Base-by-base conservation (phyloP, 1,140 invertebrate species). In the Chionoecetes opilio region DNA sequence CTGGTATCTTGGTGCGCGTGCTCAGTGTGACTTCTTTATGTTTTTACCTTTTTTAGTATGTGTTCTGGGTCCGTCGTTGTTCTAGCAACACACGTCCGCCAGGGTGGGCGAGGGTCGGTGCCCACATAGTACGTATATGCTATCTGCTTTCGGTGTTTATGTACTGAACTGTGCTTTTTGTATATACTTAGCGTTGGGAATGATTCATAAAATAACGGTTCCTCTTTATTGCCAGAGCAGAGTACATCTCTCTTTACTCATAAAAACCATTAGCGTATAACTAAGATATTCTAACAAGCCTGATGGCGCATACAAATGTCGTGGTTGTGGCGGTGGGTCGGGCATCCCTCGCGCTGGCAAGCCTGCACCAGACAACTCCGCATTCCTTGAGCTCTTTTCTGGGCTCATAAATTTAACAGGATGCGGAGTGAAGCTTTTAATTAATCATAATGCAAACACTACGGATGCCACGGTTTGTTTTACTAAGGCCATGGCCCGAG, bases 201-300 rank as follows among this genome's bases (percentile, higher is more conserved):
- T 0, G 63, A 75, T 75, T 75, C 26, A 21, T 75, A 75, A 75
- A 75, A n/a, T 75, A 21, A 11, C 26, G n/a, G 63, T n/a, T 75
- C n/a, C 63, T 75, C 63, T 75, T n/a, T 75, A 75, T 75, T 75
- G 6, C 6, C 9, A 1, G 0, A 17, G 21, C 9, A 2, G 21
- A 26, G 63, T 21, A n/a, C n/a, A n/a, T 75, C 63, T 75, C 63
- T 75, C 63, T n/a, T 75, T n/a, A 26, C 63, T 75, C 63, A n/a
- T n/a, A 26, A n/a, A 75, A 75, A 75, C n/a, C 63, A 75, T 75
- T 75, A 75, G 63, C 63, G 63, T n/a, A 75, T 75, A 75, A 75
- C n/a, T 75, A 75, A 75, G 63, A 75, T n/a, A 75, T 75, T 75
- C 9, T 75, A 0, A 1, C 21, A n/a, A 75, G 63, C 26, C 11